Evolutionary conservation across 2,797 vertebrate species (phyloP).

Genomic region (Anomalospiza imberbis): DNA sequence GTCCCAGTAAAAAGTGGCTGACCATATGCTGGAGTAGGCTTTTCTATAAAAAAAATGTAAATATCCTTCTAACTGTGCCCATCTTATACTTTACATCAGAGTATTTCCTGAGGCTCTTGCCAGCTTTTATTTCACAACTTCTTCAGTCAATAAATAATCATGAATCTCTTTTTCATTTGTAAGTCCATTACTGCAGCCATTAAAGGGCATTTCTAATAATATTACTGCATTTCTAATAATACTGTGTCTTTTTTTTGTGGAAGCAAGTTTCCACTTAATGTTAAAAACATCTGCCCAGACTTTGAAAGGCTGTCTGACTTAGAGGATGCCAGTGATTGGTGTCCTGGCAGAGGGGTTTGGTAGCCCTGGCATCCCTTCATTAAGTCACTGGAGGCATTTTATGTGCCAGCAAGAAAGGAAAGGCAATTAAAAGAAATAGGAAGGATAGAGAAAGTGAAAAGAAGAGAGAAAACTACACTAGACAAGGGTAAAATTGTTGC

Average conservation of each 20-base stretch:
- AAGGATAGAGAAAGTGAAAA: not conserved
- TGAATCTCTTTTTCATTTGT: constrained; percentile 5
- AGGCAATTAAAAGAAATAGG: not conserved
- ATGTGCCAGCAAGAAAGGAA: not conserved
- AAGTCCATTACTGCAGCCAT: constrained; percentile 7
- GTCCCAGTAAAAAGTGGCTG: not conserved
- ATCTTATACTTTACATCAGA: not conserved
- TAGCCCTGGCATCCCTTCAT: not conserved
- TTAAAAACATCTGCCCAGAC: not conserved
- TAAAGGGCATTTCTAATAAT: not conserved
- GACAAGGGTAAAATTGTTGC: not conserved
- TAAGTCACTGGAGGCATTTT: not conserved
- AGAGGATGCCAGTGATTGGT: not conserved
- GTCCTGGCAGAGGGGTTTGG: not conserved
- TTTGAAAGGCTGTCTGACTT: not conserved
- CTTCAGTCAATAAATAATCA: constrained; percentile 42
- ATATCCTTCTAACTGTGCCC: not conserved
- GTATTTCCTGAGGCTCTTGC: constrained; percentile 1
- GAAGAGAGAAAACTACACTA: not conserved
- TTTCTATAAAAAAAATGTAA: not conserved
- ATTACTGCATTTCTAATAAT: not conserved
- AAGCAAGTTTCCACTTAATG: not conserved
- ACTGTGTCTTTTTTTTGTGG: not conserved
- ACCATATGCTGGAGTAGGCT: not conserved
- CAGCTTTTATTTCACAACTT: constrained; percentile 29